phyloP scores from a whole-genome alignment of 2,113 vertebrate genomes.

The Pandion haliaetus region DNA sequence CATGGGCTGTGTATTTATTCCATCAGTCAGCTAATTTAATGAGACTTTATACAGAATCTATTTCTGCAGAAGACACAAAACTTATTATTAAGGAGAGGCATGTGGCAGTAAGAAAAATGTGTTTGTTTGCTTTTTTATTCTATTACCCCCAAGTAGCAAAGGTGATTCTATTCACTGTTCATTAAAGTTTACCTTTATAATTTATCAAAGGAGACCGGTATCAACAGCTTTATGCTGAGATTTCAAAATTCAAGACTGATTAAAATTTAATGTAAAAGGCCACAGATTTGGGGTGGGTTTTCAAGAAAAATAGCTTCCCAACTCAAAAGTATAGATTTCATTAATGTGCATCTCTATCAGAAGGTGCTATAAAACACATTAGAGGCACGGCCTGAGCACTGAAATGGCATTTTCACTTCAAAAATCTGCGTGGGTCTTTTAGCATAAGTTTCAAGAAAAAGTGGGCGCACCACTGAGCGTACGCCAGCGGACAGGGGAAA shows the following conservation, averaged over 20 bases:
- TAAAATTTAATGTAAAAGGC: constrained; percentile 87
- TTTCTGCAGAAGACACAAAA: constrained; percentile 92
- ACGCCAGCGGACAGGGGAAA: background rate
- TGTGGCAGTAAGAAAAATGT: constrained; percentile 98
- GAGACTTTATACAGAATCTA: constrained; percentile 90
- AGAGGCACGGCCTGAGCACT: constrained; percentile 1
- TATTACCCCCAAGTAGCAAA: constrained; percentile 93
- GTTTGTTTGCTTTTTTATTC: constrained; percentile 90
- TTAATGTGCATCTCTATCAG: constrained; percentile 37
- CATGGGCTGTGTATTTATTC: constrained; percentile 79
- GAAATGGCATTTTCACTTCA: constrained; percentile 47
- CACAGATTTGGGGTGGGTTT: constrained; percentile 69
- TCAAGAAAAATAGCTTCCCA: constrained; percentile 63
- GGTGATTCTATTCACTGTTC: constrained; percentile 91
- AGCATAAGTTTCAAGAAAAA: background rate
- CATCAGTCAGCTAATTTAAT: constrained; percentile 96
- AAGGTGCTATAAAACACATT: constrained; percentile 16
- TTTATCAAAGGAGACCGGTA: constrained; percentile 88
- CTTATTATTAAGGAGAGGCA: constrained; percentile 97
- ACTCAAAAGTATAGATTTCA: constrained; percentile 25
- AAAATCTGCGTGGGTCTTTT: background rate
- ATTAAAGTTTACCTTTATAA: constrained; percentile 94
- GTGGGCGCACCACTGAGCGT: accelerated
- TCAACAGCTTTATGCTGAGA: constrained; percentile 92
- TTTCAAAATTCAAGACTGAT: constrained; percentile 90